Percentiles rank a stretch among this genome's conserved stretches.
phyloP scores from a whole-genome alignment of 2,888 invertebrate genomes.

The Deladenus siricidicola region DNA sequence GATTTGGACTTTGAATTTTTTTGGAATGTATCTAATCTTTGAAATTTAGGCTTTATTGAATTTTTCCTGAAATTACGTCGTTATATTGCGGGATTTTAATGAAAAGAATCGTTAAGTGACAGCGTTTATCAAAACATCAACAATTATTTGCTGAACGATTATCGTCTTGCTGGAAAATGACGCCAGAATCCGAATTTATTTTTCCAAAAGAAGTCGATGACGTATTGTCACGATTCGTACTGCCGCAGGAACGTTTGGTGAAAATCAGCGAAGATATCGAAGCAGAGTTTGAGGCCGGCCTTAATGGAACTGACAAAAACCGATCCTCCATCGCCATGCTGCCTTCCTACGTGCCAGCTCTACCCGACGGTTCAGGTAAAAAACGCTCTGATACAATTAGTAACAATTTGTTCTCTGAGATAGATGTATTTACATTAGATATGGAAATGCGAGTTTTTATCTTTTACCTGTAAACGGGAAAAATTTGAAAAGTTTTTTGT shows the following conservation, averaged over 20 bases:
- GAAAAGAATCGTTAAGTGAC: background rate
- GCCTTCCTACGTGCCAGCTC: constrained; percentile 52
- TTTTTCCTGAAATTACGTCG: background rate
- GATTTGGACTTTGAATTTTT: background rate
- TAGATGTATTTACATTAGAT: background rate
- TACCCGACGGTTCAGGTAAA: constrained; percentile 52
- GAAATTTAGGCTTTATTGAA: background rate
- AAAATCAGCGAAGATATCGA: constrained; percentile 45
- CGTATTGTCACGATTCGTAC: constrained; percentile 22
- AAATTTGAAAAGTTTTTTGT: no score
- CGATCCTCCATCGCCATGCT: constrained; percentile 50
- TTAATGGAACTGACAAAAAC: constrained; percentile 21
- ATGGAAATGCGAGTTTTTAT: background rate
- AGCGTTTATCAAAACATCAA: background rate
- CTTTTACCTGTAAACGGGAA: no score
- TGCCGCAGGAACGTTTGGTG: constrained; percentile 38
- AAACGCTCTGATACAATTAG: background rate
- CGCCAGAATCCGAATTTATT: background rate
- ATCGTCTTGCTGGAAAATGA: background rate
- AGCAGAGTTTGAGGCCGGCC: constrained; percentile 39
- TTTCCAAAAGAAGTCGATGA: background rate
- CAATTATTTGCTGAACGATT: background rate
- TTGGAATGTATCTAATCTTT: background rate
- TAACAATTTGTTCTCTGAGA: background rate
- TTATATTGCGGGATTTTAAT: background rate